These are phyloP conservation scores for Tuta absoluta DNA, from an alignment of 2,888 invertebrate genomes.

Conservation along the genomic window DNA sequence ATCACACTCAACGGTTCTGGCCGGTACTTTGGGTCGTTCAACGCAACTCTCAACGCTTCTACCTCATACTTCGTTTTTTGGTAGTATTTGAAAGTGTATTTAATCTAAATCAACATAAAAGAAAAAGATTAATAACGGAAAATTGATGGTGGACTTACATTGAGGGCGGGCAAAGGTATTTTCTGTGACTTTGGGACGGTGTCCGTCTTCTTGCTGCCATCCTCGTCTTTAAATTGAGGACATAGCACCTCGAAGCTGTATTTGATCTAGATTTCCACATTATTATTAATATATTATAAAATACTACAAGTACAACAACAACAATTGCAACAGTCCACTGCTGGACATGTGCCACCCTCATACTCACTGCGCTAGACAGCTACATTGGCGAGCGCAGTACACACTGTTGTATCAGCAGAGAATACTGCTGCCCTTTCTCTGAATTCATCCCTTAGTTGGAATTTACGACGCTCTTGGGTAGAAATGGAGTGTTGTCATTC, in stretches of 20 bases:
- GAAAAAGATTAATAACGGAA: conserved; percentile 26
- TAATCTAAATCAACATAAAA: conserved; percentile 76
- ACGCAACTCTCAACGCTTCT: conserved; percentile 78
- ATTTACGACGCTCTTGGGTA: no score
- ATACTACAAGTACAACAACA: neutral
- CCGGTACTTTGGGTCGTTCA: conserved; percentile 82
- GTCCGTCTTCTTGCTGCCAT: conserved; percentile 82
- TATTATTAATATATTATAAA: neutral
- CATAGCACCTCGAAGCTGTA: conserved; percentile 88
- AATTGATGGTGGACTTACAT: conserved; percentile 80
- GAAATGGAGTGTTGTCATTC: no score
- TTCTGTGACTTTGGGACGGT: conserved; percentile 77
- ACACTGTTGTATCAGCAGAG: no score
- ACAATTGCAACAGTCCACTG: no score
- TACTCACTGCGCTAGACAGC: no score
- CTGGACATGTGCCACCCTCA: no score
- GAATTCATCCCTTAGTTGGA: no score
- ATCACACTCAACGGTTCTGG: conserved; percentile 84
- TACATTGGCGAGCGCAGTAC: no score
- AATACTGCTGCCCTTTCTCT: no score
- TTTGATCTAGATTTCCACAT: conserved; percentile 83
- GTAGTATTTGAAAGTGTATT: conserved; percentile 85
- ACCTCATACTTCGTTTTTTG: conserved; percentile 82
- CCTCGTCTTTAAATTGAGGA: conserved; percentile 83
- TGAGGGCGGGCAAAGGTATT: conserved; percentile 87